Conservation (phyloP, 2,797 vertebrate genomes). For the Acanthis flammea region DNA sequence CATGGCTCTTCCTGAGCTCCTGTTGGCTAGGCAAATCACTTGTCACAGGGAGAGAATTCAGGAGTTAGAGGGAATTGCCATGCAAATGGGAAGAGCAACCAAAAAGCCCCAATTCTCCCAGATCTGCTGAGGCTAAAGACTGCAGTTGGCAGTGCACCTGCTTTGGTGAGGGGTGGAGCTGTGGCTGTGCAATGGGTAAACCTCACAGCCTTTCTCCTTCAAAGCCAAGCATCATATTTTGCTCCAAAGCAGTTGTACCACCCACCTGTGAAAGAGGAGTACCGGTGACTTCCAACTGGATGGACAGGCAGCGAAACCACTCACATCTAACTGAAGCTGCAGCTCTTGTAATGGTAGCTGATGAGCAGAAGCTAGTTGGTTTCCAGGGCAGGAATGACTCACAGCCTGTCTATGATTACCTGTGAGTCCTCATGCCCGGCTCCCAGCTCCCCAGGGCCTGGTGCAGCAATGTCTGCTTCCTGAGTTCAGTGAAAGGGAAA, state of each 20-base stretch:
- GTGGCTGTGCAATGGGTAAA: neutral
- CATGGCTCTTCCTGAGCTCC: neutral
- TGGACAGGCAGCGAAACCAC: neutral
- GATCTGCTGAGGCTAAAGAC: neutral
- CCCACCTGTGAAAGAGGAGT: neutral
- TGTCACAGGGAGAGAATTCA: neutral
- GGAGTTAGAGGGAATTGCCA: constrained; percentile 1
- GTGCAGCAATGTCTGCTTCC: neutral
- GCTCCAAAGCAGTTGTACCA: neutral
- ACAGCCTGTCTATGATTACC: neutral
- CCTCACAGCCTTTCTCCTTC: neutral
- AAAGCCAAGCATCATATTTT: neutral
- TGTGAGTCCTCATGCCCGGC: fast-evolving
- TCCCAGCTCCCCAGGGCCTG: neutral
- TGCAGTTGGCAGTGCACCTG: constrained; percentile 19
- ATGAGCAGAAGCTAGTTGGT: neutral
- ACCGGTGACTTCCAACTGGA: neutral
- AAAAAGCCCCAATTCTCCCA: neutral
- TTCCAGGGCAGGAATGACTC: neutral
- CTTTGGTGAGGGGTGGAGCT: neutral
- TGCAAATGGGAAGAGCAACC: constrained; percentile 11
- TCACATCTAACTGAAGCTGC: neutral
- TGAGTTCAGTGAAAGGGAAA: neutral
- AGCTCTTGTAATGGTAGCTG: neutral
- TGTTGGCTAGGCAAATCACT: neutral